Percentiles rank a stretch among this genome's conserved stretches.
Evolutionary conservation across 2,888 invertebrate species (phyloP).

Genomic region (Yponomeuta plumbellus): DNA sequence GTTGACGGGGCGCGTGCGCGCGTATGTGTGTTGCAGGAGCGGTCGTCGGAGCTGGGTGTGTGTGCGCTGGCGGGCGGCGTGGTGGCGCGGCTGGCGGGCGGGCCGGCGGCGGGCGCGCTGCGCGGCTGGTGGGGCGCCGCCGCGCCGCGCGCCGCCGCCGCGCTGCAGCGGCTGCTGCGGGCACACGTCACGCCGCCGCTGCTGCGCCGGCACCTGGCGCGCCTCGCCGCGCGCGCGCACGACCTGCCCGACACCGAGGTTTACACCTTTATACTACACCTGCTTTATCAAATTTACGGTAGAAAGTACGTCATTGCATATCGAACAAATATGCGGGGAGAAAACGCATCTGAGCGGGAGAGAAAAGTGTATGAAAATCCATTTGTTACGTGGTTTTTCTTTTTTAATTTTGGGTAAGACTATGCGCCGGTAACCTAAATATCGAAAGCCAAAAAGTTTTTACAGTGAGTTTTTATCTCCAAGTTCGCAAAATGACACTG

Average conservation of each 20-base stretch:
- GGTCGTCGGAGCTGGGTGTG: conserved; percentile 55
- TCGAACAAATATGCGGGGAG: no score
- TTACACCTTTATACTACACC: not conserved
- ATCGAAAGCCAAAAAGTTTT: no score
- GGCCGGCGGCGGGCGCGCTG: conserved; percentile 68
- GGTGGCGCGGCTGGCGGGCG: conserved; percentile 79
- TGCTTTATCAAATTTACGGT: no score
- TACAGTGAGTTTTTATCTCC: no score
- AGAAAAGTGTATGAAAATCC: no score
- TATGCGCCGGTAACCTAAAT: no score
- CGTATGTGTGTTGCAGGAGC: conserved; percentile 18
- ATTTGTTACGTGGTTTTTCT: no score
- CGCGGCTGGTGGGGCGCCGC: conserved; percentile 85
- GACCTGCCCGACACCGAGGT: conserved; percentile 9
- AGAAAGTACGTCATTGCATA: no score
- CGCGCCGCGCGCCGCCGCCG: conserved; percentile 76
- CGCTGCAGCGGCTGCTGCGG: conserved; percentile 1
- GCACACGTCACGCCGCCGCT: conserved; percentile 9
- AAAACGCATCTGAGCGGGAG: no score
- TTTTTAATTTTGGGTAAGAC: no score
- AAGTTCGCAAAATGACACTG: no score
- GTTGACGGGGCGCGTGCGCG: no score
- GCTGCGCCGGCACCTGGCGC: conserved; percentile 7
- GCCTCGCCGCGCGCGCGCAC: not conserved
- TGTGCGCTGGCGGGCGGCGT: conserved; percentile 81